Percentiles rank a stretch among this genome's conserved stretches.
phyloP scores from a whole-genome alignment of 2,113 vertebrate species.

The Lathamus discolor region DNA sequence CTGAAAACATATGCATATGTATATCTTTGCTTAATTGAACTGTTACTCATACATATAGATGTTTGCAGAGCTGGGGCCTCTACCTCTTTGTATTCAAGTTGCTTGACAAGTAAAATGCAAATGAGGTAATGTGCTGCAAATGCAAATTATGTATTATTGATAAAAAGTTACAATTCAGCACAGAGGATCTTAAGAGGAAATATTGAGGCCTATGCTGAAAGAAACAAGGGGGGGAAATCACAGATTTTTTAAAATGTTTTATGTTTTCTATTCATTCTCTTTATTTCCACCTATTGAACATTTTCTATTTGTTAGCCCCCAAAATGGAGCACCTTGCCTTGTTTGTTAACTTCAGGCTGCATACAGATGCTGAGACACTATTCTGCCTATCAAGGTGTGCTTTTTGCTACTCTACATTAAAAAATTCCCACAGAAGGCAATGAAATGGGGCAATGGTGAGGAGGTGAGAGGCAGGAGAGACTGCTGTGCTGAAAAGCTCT shows the following conservation, averaged over 20 bases:
- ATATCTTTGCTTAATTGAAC: constrained; percentile 23
- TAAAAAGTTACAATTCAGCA: constrained; percentile 31
- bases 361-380: neutral
- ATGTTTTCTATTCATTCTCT: neutral
- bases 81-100: constrained; percentile 35
- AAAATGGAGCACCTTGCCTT: neutral
- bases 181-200: neutral
- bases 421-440: constrained; percentile 23
- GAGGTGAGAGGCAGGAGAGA: neutral
- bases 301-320: neutral
- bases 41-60: constrained; percentile 1
- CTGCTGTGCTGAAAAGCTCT: constrained; percentile 42
- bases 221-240: neutral
- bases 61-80: neutral
- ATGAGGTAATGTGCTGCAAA: constrained; percentile 13
- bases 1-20: neutral
- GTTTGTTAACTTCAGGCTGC: neutral
- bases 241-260: rapidly evolving
- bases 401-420: neutral
- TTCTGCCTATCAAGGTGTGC: neutral
- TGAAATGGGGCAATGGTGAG: rapidly evolving
- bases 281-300: neutral
- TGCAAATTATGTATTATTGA: neutral
- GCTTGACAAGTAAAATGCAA: constrained; percentile 48
- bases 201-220: neutral